phyloP scores from a whole-genome alignment of 2,113 vertebrate genomes.

The Otocyon megalotis region DNA sequence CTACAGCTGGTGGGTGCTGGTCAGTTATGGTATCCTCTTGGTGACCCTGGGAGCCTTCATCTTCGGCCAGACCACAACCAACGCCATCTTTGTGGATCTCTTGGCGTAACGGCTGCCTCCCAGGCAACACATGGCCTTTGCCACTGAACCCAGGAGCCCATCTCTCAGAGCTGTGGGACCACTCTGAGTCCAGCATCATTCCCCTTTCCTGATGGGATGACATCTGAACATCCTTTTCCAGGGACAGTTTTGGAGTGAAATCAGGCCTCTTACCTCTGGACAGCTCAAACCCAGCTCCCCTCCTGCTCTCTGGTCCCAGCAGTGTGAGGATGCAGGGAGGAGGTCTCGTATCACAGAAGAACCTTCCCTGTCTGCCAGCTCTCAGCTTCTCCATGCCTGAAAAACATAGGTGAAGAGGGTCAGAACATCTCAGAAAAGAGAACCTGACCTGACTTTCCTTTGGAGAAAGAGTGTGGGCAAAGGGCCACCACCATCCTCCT shows the following conservation, averaged over 20 bases:
- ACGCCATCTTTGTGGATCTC: constrained; percentile 89
- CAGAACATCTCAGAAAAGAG: not conserved
- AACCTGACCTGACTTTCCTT: not conserved
- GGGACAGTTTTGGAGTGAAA: not conserved
- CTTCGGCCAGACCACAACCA: constrained; percentile 93
- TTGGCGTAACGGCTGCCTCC: constrained; percentile 80
- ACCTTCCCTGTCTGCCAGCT: not conserved
- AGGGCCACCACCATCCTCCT: rapidly evolving
- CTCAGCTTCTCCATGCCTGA: not conserved
- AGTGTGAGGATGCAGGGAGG: not conserved
- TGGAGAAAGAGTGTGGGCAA: not conserved
- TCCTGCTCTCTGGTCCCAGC: not conserved
- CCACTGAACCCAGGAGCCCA: constrained; percentile 30
- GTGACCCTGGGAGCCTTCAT: constrained; percentile 93
- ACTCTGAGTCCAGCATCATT: not conserved
- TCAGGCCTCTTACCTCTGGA: not conserved
- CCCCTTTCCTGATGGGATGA: not conserved
- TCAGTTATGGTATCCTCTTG: constrained; percentile 91
- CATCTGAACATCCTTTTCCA: not conserved
- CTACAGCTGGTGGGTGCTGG: constrained; percentile 93
- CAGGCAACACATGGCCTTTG: constrained; percentile 6
- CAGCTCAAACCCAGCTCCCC: not conserved
- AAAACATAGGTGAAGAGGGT: not conserved
- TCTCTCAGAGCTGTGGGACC: not conserved
- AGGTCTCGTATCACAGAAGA: not conserved